Base-by-base conservation (phyloP, 2,888 invertebrate genomes). In the Diplolepis rosae region DNA sequence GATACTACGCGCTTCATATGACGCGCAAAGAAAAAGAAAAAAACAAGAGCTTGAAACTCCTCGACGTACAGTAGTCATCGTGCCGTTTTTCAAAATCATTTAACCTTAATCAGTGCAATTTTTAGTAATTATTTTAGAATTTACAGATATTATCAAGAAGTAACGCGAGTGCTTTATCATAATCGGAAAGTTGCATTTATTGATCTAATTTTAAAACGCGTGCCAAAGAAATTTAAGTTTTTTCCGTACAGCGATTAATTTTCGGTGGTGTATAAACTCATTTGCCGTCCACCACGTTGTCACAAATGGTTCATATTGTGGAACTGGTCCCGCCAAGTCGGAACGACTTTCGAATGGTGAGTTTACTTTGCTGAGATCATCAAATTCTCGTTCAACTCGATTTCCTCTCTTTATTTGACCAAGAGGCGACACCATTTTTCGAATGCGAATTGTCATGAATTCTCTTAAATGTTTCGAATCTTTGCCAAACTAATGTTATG, bases 251-350 rank as follows among this genome's bases (percentile, higher is more conserved):
- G 11, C 66, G 18, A 68, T 42, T 32, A 71, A 68, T 71, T 50
- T 66, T 56, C 56, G 69, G 68, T 18, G 52, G 18, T n/a, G 18
- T 66, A 24, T 35, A 50, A 27, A 61, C 39, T 39, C 39, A 1
- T 61, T 61, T n/a, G 27, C 24, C 61, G 68, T 68, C 71, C 69
- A 22, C 65, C 45, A 76, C 77, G 73, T 74, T 79, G 80, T 83
- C 82, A 84, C 87, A 86, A 88, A 88, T 88, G 88, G 88, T 88
- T 88, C 88, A 88, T 82, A 88, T 88, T 79, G 83, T 88, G 83
- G 88, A 88, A 83, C 81, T 86, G 80, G 82, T 88, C 83, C 84
- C 87, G 88, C 84, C 88, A 87, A 87, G 86, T 84, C 88, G 88
- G 86, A 87, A 85, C 87, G 88, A 88, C 86, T 83, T 87, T 79